These are phyloP conservation scores for Caenorhabditis panamensis DNA, from an alignment of 2,888 invertebrate species.

Conservation along the genomic window DNA sequence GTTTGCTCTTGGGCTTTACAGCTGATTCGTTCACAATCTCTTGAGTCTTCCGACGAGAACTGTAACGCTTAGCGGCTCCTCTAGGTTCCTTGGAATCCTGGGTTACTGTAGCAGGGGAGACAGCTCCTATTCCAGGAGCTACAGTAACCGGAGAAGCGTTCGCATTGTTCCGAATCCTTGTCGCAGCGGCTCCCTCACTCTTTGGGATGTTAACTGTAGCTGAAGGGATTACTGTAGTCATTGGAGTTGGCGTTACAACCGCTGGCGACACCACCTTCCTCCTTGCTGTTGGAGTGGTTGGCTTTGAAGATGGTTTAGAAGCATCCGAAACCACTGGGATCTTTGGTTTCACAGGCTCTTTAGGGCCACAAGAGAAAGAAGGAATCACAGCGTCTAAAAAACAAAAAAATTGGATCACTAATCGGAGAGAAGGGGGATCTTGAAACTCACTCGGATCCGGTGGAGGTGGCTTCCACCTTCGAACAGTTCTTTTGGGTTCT, in stretches of 20 bases:
- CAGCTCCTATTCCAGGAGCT: conserved; percentile 12
- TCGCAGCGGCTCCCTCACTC: conserved; percentile 72
- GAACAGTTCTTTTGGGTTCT: conserved; percentile 69
- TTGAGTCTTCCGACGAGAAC: conserved; percentile 73
- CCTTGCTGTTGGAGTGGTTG: conserved; percentile 42
- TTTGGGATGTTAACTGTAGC: conserved; percentile 45
- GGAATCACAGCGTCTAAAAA: conserved; percentile 52
- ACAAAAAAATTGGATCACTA: neutral
- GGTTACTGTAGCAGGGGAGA: conserved; percentile 23
- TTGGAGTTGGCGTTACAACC: conserved; percentile 6
- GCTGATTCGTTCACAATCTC: conserved; percentile 74
- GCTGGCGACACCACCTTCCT: conserved; percentile 31
- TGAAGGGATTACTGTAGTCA: neutral
- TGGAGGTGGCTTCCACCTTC: conserved; percentile 66
- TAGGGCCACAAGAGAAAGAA: conserved; percentile 47
- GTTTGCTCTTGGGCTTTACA: conserved; percentile 58
- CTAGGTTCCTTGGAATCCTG: conserved; percentile 33
- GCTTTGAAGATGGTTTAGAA: conserved; percentile 33
- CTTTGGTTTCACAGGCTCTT: conserved; percentile 33
- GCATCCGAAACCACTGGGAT: conserved; percentile 1
- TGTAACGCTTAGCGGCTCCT: conserved; percentile 56
- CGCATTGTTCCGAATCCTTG: conserved; percentile 67
- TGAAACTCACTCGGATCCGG: conserved; percentile 61
- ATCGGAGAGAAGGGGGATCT: neutral
- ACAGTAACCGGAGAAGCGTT: neutral